These are phyloP conservation scores for Pithys albifrons DNA, from an alignment of 2,113 vertebrate genomes.

Conservation along the genomic window DNA sequence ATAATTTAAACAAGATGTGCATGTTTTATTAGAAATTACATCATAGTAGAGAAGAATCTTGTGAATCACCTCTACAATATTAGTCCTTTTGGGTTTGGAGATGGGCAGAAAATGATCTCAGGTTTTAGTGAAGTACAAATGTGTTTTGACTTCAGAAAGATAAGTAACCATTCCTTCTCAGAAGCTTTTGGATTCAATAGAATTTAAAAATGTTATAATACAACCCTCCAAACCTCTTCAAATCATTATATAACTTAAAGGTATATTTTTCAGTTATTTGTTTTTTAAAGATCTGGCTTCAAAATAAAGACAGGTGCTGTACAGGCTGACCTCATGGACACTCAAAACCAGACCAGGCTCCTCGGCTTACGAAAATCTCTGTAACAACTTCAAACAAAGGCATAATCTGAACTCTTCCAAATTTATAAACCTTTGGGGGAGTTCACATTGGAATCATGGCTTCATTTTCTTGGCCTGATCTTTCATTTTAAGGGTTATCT, in stretches of 20 bases:
- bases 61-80: background rate
- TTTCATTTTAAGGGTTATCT: background rate
- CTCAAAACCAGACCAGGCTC: background rate
- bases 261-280: background rate
- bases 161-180: background rate
- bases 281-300: background rate
- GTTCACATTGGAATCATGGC: background rate
- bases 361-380: background rate
- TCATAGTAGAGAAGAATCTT: background rate
- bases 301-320: background rate
- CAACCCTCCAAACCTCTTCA: background rate
- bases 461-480: background rate
- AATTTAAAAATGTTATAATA: background rate
- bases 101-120: background rate
- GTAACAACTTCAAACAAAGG: background rate
- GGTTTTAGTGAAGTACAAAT: background rate
- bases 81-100: background rate
- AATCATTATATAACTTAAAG: background rate
- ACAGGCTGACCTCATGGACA: background rate
- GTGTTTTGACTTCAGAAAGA: background rate
- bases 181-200: background rate
- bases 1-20: background rate
- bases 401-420: background rate
- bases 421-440: background rate
- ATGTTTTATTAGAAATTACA: background rate